Conservation (phyloP, 2,113 vertebrate species). For the Apteryx owenii region DNA sequence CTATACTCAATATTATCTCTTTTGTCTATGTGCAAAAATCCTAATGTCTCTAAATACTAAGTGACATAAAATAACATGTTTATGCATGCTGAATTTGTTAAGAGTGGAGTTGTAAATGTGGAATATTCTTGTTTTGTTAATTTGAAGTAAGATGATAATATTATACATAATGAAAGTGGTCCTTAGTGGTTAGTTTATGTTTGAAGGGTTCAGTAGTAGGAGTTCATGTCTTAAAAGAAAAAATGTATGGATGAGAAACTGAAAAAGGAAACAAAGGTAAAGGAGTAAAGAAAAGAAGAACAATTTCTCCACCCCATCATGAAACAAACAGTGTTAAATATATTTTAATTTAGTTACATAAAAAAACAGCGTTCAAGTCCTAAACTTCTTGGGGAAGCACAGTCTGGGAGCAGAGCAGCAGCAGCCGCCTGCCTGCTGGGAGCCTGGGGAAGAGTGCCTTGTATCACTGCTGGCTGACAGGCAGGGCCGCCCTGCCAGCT, state of each 20-base stretch:
- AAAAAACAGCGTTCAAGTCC: background rate
- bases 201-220: background rate
- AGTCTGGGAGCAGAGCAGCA: background rate
- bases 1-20: background rate
- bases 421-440: background rate
- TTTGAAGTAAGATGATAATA: background rate
- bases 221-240: background rate
- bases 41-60: background rate
- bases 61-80: background rate
- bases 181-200: background rate
- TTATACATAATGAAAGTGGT: background rate
- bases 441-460: background rate
- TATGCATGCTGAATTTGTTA: background rate
- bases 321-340: background rate
- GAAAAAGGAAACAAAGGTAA: background rate
- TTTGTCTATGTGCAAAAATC: background rate
- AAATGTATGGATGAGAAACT: background rate
- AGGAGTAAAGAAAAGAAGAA: background rate
- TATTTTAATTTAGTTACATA: background rate
- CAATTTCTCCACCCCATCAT: background rate
- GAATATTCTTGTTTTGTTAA: background rate
- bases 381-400: background rate
- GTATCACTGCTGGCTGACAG: background rate
- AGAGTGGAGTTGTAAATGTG: background rate
- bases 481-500: background rate